These are phyloP conservation scores for Tonatia bakeri DNA, from an alignment of 2,113 vertebrate species.

Conservation along the genomic window DNA sequence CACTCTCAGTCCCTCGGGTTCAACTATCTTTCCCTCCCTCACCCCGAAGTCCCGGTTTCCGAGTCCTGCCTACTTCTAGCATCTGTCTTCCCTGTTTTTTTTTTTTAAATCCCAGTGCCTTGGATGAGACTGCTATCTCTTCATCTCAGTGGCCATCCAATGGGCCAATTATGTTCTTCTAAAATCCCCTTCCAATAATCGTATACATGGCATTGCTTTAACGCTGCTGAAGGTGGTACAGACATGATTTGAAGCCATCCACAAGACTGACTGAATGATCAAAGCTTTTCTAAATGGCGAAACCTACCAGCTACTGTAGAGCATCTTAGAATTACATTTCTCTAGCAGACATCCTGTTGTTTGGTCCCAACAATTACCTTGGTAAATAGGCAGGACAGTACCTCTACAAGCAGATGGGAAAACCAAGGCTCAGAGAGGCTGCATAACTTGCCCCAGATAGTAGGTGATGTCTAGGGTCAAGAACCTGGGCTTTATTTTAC, in stretches of 20 bases:
- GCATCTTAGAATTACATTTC: not conserved
- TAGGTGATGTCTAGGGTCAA: not conserved
- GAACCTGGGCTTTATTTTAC: not conserved
- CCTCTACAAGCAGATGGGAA: not conserved
- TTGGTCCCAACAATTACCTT: not conserved
- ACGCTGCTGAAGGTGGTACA: not conserved
- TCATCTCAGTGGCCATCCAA: not conserved
- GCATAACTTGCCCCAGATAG: not conserved
- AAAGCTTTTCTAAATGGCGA: not conserved
- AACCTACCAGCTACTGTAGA: not conserved
- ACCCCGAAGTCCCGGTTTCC: not conserved
- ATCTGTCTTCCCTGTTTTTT: not conserved
- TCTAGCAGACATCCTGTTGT: not conserved
- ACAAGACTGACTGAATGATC: not conserved
- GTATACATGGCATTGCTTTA: not conserved
- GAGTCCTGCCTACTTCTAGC: not conserved
- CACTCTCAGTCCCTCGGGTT: not conserved
- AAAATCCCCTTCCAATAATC: not conserved
- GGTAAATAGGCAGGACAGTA: not conserved
- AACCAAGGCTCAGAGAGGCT: not conserved
- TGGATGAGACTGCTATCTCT: not conserved
- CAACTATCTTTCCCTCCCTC: not conserved
- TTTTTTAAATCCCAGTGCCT: not conserved
- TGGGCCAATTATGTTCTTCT: not conserved
- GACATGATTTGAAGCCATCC: not conserved